These are phyloP conservation scores for Cheilosia scutellata DNA, from an alignment of 2,888 invertebrate genomes.

Conservation along the genomic window DNA sequence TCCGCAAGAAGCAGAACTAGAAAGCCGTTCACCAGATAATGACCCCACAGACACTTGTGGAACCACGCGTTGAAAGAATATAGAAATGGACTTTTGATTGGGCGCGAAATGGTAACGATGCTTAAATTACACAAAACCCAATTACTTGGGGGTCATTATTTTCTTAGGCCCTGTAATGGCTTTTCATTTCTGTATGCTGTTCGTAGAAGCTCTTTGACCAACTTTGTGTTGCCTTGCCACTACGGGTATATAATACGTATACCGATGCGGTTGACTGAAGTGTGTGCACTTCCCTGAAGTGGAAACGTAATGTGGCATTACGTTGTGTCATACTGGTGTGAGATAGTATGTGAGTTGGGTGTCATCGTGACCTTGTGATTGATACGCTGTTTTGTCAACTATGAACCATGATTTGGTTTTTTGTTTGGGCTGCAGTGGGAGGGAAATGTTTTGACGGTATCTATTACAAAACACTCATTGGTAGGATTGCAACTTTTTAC, in stretches of 20 bases:
- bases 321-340: constrained; percentile 37
- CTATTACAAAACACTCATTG: constrained; percentile 5
- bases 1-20: constrained; percentile 29
- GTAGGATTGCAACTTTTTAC: background rate
- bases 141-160: constrained; percentile 54
- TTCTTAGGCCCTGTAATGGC: constrained; percentile 31
- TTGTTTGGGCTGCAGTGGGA: background rate
- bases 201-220: constrained; percentile 36
- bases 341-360: constrained; percentile 33
- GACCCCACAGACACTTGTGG: constrained; percentile 50
- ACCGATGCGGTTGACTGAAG: constrained; percentile 35
- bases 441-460: background rate
- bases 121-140: constrained; percentile 39
- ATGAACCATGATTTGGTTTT: constrained; percentile 5
- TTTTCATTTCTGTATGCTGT: constrained; percentile 4
- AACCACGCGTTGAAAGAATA: background rate
- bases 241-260: background rate
- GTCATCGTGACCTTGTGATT: constrained; percentile 51
- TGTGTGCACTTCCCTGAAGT: constrained; percentile 37
- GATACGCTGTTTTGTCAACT: constrained; percentile 38
- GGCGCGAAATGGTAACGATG: constrained; percentile 25
- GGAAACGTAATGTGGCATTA: constrained; percentile 2
- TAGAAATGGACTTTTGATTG: constrained; percentile 60
- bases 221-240: background rate
- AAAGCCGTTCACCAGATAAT: constrained; percentile 66